Evolutionary conservation across 2,113 vertebrate species (phyloP).

Genomic region (Struthio camelus): DNA sequence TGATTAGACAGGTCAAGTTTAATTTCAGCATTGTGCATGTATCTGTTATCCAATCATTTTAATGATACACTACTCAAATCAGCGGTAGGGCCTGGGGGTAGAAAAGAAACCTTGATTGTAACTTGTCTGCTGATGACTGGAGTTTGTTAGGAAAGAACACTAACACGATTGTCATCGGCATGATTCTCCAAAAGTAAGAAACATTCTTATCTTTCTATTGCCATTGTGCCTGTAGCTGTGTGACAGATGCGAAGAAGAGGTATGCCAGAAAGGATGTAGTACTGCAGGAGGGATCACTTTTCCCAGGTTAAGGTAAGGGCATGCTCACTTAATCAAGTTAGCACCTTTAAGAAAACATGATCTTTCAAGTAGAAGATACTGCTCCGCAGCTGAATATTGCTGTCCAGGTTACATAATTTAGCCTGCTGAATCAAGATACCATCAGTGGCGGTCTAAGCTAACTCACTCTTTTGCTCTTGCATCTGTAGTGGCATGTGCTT

Average conservation of each 20-base stretch:
- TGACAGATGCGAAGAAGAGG: background rate
- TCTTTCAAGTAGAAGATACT: background rate
- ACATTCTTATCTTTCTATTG: background rate
- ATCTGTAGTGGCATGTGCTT: background rate
- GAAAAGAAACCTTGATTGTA: conserved; percentile 63
- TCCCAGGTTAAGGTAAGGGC: background rate
- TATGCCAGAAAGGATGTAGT: background rate
- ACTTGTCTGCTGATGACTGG: conserved; percentile 50
- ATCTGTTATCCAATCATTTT: conserved; percentile 60
- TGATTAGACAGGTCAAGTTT: conserved; percentile 44
- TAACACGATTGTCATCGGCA: background rate
- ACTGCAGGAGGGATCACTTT: background rate
- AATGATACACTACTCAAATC: conserved; percentile 39
- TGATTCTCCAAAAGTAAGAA: background rate
- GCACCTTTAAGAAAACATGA: background rate
- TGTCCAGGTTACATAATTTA: background rate
- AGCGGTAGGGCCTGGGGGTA: background rate
- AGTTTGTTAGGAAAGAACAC: conserved; percentile 29
- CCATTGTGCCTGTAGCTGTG: background rate
- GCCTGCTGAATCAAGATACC: background rate
- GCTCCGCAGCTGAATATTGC: background rate
- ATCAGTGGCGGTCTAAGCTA: background rate
- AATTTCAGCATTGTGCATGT: background rate
- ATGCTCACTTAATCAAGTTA: background rate
- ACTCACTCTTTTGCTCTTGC: background rate